These are phyloP conservation scores for Drosophila mayaguana DNA, from an alignment of 2,888 invertebrate species.

Conservation along the genomic window DNA sequence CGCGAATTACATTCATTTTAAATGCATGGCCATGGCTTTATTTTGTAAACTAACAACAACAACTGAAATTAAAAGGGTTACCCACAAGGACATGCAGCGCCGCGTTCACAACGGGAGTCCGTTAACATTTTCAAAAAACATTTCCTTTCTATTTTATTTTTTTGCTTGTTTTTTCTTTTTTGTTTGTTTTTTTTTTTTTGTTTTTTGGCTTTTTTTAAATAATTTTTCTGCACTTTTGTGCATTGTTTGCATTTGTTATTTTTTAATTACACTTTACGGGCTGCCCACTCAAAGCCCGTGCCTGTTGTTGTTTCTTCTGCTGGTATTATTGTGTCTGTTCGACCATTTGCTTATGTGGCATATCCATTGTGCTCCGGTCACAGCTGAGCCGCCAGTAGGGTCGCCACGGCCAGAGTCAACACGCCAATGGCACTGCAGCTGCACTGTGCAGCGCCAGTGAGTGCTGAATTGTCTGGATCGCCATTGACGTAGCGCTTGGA, in stretches of 20 bases:
- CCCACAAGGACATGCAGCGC: conserved; percentile 55
- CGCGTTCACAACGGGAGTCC: conserved; percentile 43
- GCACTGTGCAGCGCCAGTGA: conserved; percentile 82
- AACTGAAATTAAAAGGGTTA: conserved; percentile 45
- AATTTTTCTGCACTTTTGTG: conserved; percentile 51
- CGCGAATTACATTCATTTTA: conserved; percentile 32
- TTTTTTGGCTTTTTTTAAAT: conserved; percentile 47
- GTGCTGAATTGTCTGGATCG: conserved; percentile 85
- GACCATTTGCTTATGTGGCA: conserved; percentile 45
- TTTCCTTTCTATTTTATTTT: conserved; percentile 26
- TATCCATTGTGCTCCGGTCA: conserved; percentile 67
- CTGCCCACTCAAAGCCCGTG: conserved; percentile 18
- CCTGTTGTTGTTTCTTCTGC: conserved; percentile 17
- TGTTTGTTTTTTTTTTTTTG: conserved; percentile 17
- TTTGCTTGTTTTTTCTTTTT: conserved; percentile 1
- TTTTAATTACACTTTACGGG: conserved; percentile 72
- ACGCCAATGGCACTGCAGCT: conserved; percentile 60
- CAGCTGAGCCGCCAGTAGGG: conserved; percentile 71
- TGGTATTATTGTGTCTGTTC: conserved; percentile 30
- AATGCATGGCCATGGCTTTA: conserved; percentile 32
- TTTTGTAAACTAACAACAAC: conserved; percentile 49
- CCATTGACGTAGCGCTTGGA: conserved; percentile 83
- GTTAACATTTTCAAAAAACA: conserved; percentile 50
- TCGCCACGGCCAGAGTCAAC: conserved; percentile 57
- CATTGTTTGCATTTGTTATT: conserved; percentile 62